These are phyloP conservation scores for Drosophila chauvacae DNA, from an alignment of 1,140 invertebrate genomes.

Conservation along the genomic window DNA sequence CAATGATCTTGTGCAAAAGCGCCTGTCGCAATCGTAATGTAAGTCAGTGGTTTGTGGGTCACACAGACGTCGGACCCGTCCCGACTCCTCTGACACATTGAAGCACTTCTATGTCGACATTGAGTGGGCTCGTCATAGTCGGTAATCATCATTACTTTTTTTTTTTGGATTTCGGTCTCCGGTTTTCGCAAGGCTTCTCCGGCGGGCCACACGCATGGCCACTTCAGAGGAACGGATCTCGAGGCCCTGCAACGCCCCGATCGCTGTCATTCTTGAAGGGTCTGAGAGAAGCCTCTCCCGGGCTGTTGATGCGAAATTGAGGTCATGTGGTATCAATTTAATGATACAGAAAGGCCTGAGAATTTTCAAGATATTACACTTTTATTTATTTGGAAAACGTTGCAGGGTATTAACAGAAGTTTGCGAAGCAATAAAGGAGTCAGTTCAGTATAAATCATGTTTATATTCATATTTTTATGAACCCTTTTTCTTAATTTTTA, in stretches of 20 bases:
- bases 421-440: not conserved
- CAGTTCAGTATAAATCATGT: too few relatives aligned
- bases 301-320: constrained; percentile 44
- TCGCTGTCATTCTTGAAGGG: constrained; percentile 57
- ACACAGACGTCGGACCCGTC: constrained; percentile 47
- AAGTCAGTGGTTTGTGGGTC: constrained; percentile 69
- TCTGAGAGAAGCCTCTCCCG: constrained; percentile 18
- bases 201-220: constrained; percentile 64
- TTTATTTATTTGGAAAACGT: not conserved
- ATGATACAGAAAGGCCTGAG: not conserved
- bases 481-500: too few relatives aligned
- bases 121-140: constrained; percentile 67
- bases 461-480: too few relatives aligned
- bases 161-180: constrained; percentile 4
- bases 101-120: constrained; percentile 77
- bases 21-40: constrained; percentile 35
- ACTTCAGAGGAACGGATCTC: constrained; percentile 59
- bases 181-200: constrained; percentile 49
- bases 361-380: not conserved
- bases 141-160: constrained; percentile 36
- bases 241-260: constrained; percentile 52
- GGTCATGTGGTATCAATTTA: constrained; percentile 43
- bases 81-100: constrained; percentile 68
- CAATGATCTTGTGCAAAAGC: constrained; percentile 67
- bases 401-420: not conserved